Conservation (phyloP, 2,113 vertebrate species). For the Halcyon senegalensis region DNA sequence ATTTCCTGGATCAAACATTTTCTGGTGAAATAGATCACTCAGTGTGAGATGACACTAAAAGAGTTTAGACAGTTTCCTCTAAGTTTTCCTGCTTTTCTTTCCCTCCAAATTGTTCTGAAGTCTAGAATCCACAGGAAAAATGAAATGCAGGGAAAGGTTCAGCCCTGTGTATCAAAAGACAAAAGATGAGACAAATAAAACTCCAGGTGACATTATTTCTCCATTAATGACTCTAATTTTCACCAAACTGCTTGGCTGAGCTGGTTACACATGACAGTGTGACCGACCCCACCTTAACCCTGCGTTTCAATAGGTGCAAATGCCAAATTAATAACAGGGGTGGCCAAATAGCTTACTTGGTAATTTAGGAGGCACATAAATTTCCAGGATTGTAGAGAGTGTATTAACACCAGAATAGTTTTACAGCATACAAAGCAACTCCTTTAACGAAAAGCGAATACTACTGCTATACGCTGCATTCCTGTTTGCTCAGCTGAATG, state of each 20-base stretch:
- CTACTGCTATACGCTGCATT: background rate
- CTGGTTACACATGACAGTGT: background rate
- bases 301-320: background rate
- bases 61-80: background rate
- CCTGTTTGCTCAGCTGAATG: background rate
- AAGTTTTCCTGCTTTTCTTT: background rate
- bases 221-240: background rate
- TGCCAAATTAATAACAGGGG: background rate
- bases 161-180: background rate
- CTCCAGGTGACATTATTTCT: background rate
- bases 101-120: background rate
- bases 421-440: background rate
- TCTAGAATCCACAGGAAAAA: background rate
- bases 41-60: background rate
- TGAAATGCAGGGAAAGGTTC: background rate
- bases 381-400: background rate
- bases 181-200: background rate
- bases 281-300: background rate
- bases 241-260: background rate
- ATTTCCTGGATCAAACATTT: background rate
- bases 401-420: background rate
- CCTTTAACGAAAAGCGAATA: conserved; percentile 2
- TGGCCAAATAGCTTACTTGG: background rate
- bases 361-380: background rate
- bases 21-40: background rate